Conservation (phyloP, 2,888 invertebrate species). For the Lithosia quadra region DNA sequence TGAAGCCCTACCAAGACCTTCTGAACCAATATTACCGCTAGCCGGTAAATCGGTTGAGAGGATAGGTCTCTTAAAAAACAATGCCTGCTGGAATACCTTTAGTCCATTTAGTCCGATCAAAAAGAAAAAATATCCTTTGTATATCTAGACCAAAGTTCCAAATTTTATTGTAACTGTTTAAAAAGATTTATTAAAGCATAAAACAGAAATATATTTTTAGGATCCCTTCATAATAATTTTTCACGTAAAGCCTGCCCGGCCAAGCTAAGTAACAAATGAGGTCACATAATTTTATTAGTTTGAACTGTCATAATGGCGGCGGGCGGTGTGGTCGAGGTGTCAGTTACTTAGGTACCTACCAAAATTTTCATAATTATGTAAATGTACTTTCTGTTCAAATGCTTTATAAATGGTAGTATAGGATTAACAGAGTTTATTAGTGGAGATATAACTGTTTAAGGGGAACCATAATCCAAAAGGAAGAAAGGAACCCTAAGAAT, state of each 20-base stretch:
- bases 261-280: constrained; percentile 67
- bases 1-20: too few relatives aligned
- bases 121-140: too few relatives aligned
- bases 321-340: constrained; percentile 28
- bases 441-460: too few relatives aligned
- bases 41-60: too few relatives aligned
- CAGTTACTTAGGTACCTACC: constrained; percentile 40
- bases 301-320: constrained; percentile 45
- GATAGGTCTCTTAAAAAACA: too few relatives aligned
- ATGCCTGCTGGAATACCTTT: too few relatives aligned
- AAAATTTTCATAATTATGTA: constrained; percentile 54
- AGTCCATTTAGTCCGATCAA: too few relatives aligned
- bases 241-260: constrained; percentile 57
- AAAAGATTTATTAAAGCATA: constrained; percentile 65
- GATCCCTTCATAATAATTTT: constrained; percentile 68
- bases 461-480: too few relatives aligned
- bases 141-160: too few relatives aligned
- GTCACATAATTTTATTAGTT: constrained; percentile 74
- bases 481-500: too few relatives aligned
- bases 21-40: too few relatives aligned
- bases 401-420: constrained; percentile 32
- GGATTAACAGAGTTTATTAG: not conserved
- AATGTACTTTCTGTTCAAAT: constrained; percentile 49
- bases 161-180: constrained; percentile 63
- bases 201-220: constrained; percentile 62